Evolutionary conservation across 2,797 vertebrate species (phyloP).

Genomic region (Onychomys arenicola): DNA sequence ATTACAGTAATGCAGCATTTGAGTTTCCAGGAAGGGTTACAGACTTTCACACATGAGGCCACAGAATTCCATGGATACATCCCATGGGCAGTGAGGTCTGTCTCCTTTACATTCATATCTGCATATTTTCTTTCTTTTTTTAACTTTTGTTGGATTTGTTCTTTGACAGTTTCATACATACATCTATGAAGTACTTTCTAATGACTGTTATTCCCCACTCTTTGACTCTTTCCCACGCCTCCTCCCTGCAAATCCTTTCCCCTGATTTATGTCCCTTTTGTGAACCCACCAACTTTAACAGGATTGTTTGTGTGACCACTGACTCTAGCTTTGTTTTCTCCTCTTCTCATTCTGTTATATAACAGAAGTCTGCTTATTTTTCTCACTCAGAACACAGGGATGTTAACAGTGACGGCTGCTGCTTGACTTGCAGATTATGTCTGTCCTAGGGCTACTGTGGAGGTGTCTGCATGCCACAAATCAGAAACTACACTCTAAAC

Average conservation of each 20-base stretch:
- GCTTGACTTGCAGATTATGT: background rate
- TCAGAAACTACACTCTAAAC: background rate
- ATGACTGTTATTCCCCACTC: too few relatives aligned
- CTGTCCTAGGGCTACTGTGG: background rate
- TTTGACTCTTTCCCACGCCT: background rate
- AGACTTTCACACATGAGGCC: background rate
- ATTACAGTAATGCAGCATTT: background rate
- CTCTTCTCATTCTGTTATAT: conserved; percentile 28
- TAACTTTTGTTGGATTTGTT: background rate
- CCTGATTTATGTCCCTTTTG: background rate
- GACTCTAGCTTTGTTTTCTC: background rate
- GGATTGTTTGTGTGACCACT: background rate
- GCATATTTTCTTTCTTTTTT: background rate
- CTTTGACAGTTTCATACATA: background rate
- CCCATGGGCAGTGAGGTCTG: background rate
- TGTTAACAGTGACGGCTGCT: background rate
- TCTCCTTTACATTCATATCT: background rate
- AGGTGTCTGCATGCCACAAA: background rate
- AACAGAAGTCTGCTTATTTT: conserved; percentile 40
- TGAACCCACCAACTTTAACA: background rate
- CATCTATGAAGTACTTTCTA: background rate
- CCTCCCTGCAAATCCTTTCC: background rate
- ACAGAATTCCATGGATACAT: background rate
- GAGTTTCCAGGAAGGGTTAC: background rate
- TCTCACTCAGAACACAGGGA: background rate